Evolutionary conservation across 2,888 invertebrate species (phyloP).

Genomic region (Strigamia crassipes): DNA sequence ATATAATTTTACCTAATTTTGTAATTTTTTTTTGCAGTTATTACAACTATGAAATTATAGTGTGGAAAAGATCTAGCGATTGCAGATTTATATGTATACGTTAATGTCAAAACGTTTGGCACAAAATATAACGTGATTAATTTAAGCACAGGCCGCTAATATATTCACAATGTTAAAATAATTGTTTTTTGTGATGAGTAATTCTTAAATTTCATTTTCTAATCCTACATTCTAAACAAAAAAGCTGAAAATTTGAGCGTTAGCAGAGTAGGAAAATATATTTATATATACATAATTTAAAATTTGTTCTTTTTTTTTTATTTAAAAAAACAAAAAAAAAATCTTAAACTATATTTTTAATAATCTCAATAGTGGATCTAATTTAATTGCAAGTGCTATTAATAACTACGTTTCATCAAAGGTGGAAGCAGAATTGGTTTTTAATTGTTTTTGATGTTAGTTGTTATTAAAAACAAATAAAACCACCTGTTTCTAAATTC

Average conservation of each 20-base stretch:
- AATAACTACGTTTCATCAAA: not conserved
- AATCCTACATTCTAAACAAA: not conserved
- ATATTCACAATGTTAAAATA: not conserved
- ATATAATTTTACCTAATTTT: not conserved
- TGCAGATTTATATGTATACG: not conserved
- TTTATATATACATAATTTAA: not conserved
- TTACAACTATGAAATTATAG: not conserved
- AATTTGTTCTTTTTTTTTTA: not conserved
- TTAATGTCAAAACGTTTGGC: not conserved
- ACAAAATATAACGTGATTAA: slow-evolving; percentile 15
- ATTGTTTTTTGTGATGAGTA: not conserved
- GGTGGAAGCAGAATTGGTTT: not conserved
- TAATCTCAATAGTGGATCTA: not conserved
- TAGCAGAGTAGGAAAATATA: slow-evolving; percentile 21
- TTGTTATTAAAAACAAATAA: no score
- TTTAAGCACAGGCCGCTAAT: not conserved
- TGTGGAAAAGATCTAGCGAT: no score
- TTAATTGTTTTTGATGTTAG: not conserved
- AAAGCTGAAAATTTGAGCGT: slow-evolving; percentile 6
- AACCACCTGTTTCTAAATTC: no score
- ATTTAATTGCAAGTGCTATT: not conserved
- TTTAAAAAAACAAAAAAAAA: not conserved
- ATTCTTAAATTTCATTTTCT: not conserved
- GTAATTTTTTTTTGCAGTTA: not conserved
- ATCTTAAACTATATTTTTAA: not conserved